Base-by-base conservation (phyloP, 2,797 vertebrate genomes). In the Enoplosus armatus region DNA sequence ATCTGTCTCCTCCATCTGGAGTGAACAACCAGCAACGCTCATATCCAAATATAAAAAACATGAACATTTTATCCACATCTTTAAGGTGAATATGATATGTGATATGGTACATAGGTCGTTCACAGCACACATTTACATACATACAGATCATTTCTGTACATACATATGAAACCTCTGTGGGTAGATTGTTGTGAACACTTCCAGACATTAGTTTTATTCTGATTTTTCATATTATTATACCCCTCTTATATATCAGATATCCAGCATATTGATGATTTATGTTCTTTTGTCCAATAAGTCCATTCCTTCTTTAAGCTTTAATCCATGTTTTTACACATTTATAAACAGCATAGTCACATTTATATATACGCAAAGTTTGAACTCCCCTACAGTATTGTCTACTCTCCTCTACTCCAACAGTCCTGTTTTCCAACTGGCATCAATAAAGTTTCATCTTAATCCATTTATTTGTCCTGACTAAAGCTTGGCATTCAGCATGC, bases 1-100 rank as follows among this genome's bases (percentile, higher is more conserved):
- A 84, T 78, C 70, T 77, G 53, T 60, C 60, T 63, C 27, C 31
- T 66, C 63, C 67, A 56, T 72, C 78, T 67, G 55, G 50, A 56
- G 48, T 5, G 16, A 75, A 45, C 45, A 72, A 39, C 35, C 26
- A 62, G 51, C 11, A 18, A 47, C 20, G 1, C 35, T 64, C 26
- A 3, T 33, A 79, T 72, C 22, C 47, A 74, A 74, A 61, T 31
- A 43, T 39, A 9, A 39, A 62, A 61, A 26, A 1, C 12, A 16
- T 75, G 14, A 8, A 1, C 24, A 24, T 48, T 18, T 41, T 45
- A 72, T 77, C 47, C 68, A n/a, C 20, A 75, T 43, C 50, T 79
- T 53, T 71, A 20, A 61, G 79, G 33, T 71, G 31, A 82, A 75
- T 68, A 50, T n/a, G n/a, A n/a, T 5, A 33, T 76, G 24, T 16